Evolutionary conservation across 2,113 vertebrate genomes (phyloP).

Genomic region (Gallinago media): DNA sequence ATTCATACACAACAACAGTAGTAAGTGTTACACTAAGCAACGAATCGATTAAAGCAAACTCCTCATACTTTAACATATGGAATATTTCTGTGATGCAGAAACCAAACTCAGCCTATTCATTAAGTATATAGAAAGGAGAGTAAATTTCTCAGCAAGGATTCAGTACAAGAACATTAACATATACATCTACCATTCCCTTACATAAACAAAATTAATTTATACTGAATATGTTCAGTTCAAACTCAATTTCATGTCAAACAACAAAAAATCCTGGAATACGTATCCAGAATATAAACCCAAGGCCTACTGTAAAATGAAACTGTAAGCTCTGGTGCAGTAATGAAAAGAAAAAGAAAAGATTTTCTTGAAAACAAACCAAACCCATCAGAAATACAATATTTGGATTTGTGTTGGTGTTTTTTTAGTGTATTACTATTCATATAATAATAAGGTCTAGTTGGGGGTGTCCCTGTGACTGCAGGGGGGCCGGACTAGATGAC

Average conservation of each 20-base stretch:
- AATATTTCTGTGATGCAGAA: not conserved
- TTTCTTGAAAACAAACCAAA: not conserved
- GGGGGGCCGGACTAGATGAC: too few relatives aligned
- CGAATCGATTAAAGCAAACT: not conserved
- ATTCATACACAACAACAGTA: not conserved
- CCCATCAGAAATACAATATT: fast-evolving
- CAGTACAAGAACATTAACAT: not conserved
- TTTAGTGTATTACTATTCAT: not conserved
- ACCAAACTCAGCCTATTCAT: not conserved
- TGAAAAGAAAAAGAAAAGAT: not conserved
- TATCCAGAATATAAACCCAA: not conserved
- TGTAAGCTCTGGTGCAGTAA: not conserved
- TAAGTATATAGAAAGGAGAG: not conserved
- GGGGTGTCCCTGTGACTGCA: too few relatives aligned
- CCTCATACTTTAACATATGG: not conserved
- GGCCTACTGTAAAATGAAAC: not conserved
- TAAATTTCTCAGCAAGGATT: not conserved
- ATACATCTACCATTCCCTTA: not conserved
- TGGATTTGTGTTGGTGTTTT: not conserved
- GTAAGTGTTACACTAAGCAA: not conserved
- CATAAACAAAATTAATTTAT: not conserved
- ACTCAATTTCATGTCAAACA: not conserved
- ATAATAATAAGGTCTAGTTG: too few relatives aligned
- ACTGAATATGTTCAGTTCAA: not conserved
- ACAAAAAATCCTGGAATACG: not conserved